These are phyloP conservation scores for Eupithecia subfuscata DNA, from an alignment of 2,888 invertebrate species.

Conservation along the genomic window DNA sequence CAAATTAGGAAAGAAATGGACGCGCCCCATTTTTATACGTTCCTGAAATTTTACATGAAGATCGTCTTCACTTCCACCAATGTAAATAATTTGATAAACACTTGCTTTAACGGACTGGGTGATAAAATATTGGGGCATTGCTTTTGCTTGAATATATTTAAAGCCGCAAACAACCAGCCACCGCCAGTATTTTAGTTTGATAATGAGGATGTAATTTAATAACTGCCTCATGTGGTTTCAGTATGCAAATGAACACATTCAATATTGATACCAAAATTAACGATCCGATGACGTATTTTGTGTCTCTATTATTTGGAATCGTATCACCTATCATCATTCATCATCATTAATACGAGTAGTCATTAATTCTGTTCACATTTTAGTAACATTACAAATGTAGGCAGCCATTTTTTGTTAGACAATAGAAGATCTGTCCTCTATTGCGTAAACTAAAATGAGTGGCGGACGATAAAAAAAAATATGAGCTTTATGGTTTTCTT, in stretches of 20 bases:
- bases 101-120: not conserved
- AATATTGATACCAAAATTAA: not conserved
- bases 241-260: not conserved
- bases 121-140: not conserved
- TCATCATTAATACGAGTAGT: not conserved
- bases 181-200: not conserved
- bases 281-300: not conserved
- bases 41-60: not conserved
- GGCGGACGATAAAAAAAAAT: not conserved
- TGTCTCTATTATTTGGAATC: not conserved
- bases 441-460: not conserved
- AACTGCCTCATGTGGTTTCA: not conserved
- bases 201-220: not conserved
- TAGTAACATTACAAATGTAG: not conserved
- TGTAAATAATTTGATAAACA: slow-evolving; percentile 8
- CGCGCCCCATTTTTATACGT: not conserved
- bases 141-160: not conserved
- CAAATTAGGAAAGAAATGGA: slow-evolving; percentile 21
- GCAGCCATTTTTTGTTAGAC: not conserved
- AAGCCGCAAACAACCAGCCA: not conserved
- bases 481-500: not conserved
- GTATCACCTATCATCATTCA: not conserved
- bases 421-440: not conserved
- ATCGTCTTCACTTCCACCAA: not conserved
- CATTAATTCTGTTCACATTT: not conserved